A percentile compares a stretch with the other conserved stretches of the same genome.
Conservation (phyloP, 2,888 invertebrate genomes). For the Diploptera punctata region DNA sequence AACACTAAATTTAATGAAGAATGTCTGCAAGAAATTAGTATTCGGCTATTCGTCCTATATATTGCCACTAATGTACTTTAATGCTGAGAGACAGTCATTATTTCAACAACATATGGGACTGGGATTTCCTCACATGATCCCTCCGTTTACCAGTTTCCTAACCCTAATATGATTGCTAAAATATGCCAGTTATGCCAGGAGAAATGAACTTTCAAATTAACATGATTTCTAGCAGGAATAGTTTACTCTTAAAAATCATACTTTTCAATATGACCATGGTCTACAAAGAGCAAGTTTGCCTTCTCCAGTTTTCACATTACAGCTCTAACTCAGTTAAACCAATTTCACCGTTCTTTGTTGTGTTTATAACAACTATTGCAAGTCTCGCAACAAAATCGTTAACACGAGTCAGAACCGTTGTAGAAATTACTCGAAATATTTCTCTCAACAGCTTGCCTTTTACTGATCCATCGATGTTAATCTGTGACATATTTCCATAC, state of each 20-base stretch:
- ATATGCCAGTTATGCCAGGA: not conserved
- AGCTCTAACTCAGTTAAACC: not conserved
- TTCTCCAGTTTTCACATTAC: not conserved
- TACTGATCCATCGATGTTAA: not conserved
- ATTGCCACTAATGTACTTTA: too few species aligned
- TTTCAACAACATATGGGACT: too few species aligned
- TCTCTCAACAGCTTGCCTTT: not conserved
- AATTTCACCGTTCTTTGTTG: not conserved
- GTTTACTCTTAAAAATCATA: not conserved
- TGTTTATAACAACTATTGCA: not conserved
- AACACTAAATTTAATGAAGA: too few species aligned
- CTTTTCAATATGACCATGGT: not conserved
- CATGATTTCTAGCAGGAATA: not conserved
- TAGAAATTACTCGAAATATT: not conserved
- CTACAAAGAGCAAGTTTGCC: not conserved
- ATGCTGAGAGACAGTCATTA: too few species aligned
- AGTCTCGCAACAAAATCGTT: not conserved
- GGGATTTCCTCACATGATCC: too few species aligned
- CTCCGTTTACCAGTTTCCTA: too few species aligned
- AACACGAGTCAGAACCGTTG: not conserved
- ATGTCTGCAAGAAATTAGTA: too few species aligned
- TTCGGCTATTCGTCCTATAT: too few species aligned
- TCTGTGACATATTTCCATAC: not conserved
- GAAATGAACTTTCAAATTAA: slow-evolving; percentile 4
- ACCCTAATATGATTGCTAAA: too few species aligned